Conservation (phyloP, 2,113 vertebrate genomes). For the Tupaia tana region DNA sequence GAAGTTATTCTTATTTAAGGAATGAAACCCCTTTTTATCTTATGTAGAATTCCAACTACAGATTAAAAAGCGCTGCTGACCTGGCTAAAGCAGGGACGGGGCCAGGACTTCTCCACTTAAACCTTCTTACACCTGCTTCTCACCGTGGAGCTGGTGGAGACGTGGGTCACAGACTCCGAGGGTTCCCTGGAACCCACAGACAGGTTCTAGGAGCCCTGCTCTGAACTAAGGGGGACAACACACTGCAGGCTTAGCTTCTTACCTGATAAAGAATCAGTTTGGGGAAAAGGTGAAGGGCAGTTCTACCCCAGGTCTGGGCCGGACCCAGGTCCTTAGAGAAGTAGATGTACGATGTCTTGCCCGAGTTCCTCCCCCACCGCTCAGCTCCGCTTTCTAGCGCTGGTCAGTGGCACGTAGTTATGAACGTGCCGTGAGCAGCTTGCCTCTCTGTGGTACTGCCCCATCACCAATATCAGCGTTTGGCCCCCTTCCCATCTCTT, state of each 20-base stretch:
- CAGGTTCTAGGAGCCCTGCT: accelerated
- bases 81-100: neutral
- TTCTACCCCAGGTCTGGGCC: neutral
- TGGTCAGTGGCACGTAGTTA: accelerated
- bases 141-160: too few species aligned
- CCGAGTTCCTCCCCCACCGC: neutral
- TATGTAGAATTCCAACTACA: neutral
- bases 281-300: neutral
- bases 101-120: neutral
- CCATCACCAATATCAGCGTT: accelerated
- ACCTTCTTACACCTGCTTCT: neutral
- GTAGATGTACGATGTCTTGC: neutral
- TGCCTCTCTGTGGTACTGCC: neutral
- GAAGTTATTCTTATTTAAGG: neutral
- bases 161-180: accelerated
- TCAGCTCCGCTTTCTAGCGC: neutral
- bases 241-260: neutral
- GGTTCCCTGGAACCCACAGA: neutral
- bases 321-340: neutral
- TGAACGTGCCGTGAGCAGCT: accelerated
- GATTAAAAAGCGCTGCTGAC: neutral
- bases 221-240: neutral
- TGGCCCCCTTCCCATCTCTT: accelerated
- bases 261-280: neutral
- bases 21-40: neutral